Percentiles rank a stretch among this genome's conserved stretches.
phyloP scores from a whole-genome alignment of 2,888 invertebrate species.

The Callinectes sapidus region DNA sequence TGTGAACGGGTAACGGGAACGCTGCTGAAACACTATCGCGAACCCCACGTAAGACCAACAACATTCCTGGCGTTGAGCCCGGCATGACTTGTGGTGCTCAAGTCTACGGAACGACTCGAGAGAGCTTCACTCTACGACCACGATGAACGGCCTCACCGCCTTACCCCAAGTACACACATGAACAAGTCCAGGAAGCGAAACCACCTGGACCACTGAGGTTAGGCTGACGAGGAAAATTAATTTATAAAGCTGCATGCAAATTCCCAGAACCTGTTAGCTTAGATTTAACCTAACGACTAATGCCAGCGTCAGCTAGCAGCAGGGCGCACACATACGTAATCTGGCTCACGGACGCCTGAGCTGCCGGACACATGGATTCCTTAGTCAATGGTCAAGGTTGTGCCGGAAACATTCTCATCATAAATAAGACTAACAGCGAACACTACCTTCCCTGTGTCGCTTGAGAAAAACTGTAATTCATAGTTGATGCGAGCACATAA shows the following conservation, averaged over 20 bases:
- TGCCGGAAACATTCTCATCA: slow-evolving; percentile 15
- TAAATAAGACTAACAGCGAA: not conserved
- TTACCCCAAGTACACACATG: not conserved
- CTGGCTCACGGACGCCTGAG: not conserved
- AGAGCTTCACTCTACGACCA: not conserved
- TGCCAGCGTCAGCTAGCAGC: not conserved
- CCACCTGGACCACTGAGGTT: not conserved
- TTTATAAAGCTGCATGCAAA: not conserved
- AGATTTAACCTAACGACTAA: not conserved
- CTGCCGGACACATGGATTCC: not conserved
- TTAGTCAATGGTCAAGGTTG: slow-evolving; percentile 10
- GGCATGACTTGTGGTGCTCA: slow-evolving; percentile 8
- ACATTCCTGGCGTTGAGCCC: slow-evolving; percentile 27
- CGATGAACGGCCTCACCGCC: not conserved
- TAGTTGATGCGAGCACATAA: slow-evolving; percentile 15
- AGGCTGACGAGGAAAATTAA: not conserved
- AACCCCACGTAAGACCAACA: slow-evolving; percentile 20
- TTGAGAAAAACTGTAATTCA: slow-evolving; percentile 20
- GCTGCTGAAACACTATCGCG: not conserved
- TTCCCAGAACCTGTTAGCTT: not conserved
- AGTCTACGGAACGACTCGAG: slow-evolving; percentile 7
- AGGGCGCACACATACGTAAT: not conserved
- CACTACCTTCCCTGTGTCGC: not conserved
- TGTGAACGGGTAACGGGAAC: not conserved
- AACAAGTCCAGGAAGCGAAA: not conserved